Evolutionary conservation across 1,140 invertebrate genomes (phyloP).

Genomic region (Nixonia krombeini): DNA sequence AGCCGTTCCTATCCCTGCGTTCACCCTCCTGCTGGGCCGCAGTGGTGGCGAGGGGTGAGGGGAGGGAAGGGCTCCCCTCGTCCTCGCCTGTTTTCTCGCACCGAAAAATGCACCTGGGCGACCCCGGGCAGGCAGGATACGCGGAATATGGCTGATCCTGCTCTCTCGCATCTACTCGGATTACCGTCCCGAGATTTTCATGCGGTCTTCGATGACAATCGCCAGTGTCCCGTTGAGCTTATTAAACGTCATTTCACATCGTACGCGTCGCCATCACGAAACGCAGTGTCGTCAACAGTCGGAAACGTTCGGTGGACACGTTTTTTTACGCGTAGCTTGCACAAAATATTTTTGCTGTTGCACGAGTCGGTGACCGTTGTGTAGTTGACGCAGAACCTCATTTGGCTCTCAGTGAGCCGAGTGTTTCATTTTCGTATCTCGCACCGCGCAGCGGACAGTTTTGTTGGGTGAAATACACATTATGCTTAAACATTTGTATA

Average conservation of each 20-base stretch:
- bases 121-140: slow-evolving; percentile 12
- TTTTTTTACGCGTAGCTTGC: no score
- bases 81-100: slow-evolving; percentile 38
- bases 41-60: slow-evolving; percentile 11
- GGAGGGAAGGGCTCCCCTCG: slow-evolving; percentile 20
- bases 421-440: no score
- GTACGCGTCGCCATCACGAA: no score
- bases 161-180: slow-evolving; percentile 34
- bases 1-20: slow-evolving; percentile 26
- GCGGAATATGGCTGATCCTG: slow-evolving; percentile 36
- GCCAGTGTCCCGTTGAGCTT: neutral
- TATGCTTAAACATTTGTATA: no score
- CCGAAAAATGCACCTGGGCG: slow-evolving; percentile 55
- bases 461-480: slow-evolving; percentile 1
- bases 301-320: neutral
- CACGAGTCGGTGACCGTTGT: no score
- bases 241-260: slow-evolving; percentile 5
- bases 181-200: slow-evolving; percentile 50
- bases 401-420: no score
- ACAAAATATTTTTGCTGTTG: no score
- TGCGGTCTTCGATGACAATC: slow-evolving; percentile 22
- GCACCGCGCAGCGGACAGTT: no score
- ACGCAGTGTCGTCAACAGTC: no score
- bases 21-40: slow-evolving; percentile 47
- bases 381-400: no score